These are phyloP conservation scores for Raja brachyura DNA, from an alignment of 2,113 vertebrate genomes.

Conservation along the genomic window DNA sequence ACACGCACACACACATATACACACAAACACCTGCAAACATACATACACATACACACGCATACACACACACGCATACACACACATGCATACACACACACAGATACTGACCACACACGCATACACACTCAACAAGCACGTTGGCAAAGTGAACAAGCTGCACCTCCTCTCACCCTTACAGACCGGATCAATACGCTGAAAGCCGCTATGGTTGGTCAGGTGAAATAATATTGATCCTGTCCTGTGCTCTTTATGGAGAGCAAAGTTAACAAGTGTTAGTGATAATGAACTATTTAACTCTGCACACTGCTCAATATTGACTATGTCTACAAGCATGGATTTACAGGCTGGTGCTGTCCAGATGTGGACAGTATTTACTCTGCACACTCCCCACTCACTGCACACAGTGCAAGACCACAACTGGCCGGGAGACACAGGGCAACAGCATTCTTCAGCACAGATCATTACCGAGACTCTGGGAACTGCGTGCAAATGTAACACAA, in stretches of 20 bases:
- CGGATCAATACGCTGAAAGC: neutral
- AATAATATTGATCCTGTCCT: neutral
- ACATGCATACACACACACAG: no score
- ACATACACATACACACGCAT: no score
- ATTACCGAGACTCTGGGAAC: no score
- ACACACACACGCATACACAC: no score
- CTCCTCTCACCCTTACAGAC: neutral
- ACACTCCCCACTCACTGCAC: no score
- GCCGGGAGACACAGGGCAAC: neutral
- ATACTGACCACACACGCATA: neutral
- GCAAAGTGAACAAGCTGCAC: neutral
- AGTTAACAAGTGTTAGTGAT: neutral
- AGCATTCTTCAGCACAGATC: neutral
- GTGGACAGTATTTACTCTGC: neutral
- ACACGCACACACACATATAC: no score
- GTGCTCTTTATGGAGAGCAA: neutral
- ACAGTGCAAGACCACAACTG: neutral
- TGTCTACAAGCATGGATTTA: neutral
- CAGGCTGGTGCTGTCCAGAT: neutral
- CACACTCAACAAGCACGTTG: neutral
- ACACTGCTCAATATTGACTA: neutral
- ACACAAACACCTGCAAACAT: no score
- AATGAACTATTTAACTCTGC: neutral
- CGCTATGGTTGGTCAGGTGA: constrained; percentile 17
- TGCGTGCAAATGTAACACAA: no score